Percentiles rank a stretch among this genome's conserved stretches.
Evolutionary conservation across 2,113 vertebrate species (phyloP).

Genomic region (Anguilla rostrata): DNA sequence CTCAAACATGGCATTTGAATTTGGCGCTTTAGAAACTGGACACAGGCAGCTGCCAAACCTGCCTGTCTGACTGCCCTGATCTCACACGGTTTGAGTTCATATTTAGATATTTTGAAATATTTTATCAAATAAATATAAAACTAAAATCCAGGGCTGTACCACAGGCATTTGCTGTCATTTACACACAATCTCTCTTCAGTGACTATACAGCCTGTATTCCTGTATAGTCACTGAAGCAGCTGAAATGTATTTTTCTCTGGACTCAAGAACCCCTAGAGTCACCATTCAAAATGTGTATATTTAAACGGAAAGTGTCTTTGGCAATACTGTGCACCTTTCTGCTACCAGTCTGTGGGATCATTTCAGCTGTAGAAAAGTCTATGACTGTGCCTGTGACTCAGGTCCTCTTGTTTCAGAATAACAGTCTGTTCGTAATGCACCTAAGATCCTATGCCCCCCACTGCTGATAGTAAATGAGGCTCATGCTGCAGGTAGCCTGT

Average conservation of each 20-base stretch:
- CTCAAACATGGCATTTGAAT: background rate
- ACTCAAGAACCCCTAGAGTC: constrained; percentile 1
- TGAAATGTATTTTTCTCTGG: constrained; percentile 5
- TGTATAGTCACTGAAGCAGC: constrained; percentile 8
- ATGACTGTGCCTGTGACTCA: constrained; percentile 38
- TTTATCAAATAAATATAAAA: background rate
- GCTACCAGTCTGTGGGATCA: constrained; percentile 34
- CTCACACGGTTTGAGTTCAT: background rate
- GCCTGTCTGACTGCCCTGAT: background rate
- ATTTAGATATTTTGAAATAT: background rate
- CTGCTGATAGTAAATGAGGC: constrained; percentile 14
- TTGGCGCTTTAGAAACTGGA: background rate
- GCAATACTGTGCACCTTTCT: constrained; percentile 23
- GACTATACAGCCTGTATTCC: background rate
- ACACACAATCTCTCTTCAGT: background rate
- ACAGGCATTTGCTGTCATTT: background rate
- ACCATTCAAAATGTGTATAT: constrained; percentile 29
- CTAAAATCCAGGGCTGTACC: background rate
- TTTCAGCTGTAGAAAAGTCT: constrained; percentile 12
- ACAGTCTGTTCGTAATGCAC: background rate
- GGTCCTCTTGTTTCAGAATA: background rate
- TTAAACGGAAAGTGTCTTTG: constrained; percentile 34
- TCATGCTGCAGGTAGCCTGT: background rate
- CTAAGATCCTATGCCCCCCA: background rate
- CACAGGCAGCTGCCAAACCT: background rate